Evolutionary conservation across 1,140 invertebrate species (phyloP).

Genomic region (Bicyclus anynana): DNA sequence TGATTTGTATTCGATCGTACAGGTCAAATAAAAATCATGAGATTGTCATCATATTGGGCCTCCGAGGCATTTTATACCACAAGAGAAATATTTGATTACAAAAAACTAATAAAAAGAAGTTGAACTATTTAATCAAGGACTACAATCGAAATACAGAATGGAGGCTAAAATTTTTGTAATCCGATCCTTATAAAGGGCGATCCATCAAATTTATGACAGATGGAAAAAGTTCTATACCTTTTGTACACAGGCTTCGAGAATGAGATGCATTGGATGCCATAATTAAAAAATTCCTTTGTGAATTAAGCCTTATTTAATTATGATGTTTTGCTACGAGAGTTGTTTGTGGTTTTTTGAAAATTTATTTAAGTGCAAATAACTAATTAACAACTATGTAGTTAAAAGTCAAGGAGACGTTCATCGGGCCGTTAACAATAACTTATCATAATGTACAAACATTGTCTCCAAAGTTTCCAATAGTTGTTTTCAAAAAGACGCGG

Average conservation of each 20-base stretch:
- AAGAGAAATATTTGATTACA: slow-evolving; percentile 4
- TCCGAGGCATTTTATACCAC: too few species aligned
- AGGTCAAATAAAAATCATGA: too few species aligned
- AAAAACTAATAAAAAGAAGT: slow-evolving; percentile 27
- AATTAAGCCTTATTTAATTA: slow-evolving; percentile 7
- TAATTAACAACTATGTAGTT: too few species aligned
- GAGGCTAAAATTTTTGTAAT: slow-evolving; percentile 62
- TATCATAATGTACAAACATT: too few species aligned
- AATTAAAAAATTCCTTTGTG: slow-evolving; percentile 22
- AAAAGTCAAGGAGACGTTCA: too few species aligned
- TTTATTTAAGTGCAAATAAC: too few species aligned
- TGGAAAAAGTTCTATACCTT: slow-evolving; percentile 34
- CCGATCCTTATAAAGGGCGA: slow-evolving; percentile 47
- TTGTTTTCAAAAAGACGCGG: too few species aligned
- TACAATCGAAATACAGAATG: slow-evolving; percentile 46
- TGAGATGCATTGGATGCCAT: slow-evolving; percentile 27
- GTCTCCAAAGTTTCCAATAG: too few species aligned
- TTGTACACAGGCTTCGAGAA: slow-evolving; percentile 29
- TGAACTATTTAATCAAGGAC: slow-evolving; percentile 59
- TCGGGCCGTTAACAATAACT: too few species aligned
- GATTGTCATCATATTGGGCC: too few species aligned
- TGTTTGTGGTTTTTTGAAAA: background rate
- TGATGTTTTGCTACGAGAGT: slow-evolving; percentile 3
- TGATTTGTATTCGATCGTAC: too few species aligned
- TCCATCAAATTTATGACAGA: slow-evolving; percentile 66